Conservation (phyloP, 1,140 invertebrate species). For the Drosophila subpulchrella region DNA sequence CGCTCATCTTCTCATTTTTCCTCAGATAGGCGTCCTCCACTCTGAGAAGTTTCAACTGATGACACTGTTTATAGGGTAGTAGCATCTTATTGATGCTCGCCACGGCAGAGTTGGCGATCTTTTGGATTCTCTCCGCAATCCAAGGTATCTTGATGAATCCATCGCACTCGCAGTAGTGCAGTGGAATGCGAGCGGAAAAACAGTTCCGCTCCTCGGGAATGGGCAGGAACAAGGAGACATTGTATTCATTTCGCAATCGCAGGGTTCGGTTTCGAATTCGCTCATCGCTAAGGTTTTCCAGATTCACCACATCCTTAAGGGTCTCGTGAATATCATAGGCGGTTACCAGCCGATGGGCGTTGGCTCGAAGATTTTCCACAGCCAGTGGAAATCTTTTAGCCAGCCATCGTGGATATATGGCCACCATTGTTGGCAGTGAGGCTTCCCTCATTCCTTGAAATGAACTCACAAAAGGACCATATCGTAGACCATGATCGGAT, state of each 20-base stretch:
- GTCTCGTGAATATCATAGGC: constrained; percentile 30
- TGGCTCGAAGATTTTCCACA: constrained; percentile 9
- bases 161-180: constrained; percentile 20
- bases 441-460: constrained; percentile 29
- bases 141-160: constrained; percentile 1
- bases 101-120: constrained; percentile 8
- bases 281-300: constrained; percentile 10
- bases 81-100: constrained; percentile 5
- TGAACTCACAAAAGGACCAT: background rate
- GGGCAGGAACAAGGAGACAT: constrained; percentile 23
- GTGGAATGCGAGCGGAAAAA: constrained; percentile 7
- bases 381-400: constrained; percentile 4
- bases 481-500: constrained; percentile 33
- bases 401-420: constrained; percentile 25
- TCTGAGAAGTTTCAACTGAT: background rate
- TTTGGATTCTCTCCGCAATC: background rate
- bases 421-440: constrained; percentile 12
- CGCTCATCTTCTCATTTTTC: background rate
- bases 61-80: constrained; percentile 7
- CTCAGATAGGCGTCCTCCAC: constrained; percentile 22
- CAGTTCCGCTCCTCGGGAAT: constrained; percentile 36
- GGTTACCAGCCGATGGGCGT: constrained; percentile 20
- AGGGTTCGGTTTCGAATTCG: background rate
- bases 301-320: constrained; percentile 12
- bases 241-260: constrained; percentile 8